These are phyloP conservation scores for Strigamia transsilvanica DNA, from an alignment of 2,888 invertebrate species.

Conservation along the genomic window DNA sequence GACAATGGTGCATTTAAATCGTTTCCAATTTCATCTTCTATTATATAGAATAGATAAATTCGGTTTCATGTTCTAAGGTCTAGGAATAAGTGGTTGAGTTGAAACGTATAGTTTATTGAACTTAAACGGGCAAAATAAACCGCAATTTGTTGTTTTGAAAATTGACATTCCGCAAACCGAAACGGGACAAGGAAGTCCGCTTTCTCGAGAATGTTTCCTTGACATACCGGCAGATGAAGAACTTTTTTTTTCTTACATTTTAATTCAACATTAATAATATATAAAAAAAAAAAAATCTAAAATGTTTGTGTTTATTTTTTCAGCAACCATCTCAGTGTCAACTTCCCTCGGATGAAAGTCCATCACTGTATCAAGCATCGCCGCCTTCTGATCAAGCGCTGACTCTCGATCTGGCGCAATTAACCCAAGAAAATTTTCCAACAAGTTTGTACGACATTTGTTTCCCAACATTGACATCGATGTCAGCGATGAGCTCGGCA, in stretches of 20 bases:
- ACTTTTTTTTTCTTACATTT: not conserved
- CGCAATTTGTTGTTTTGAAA: not conserved
- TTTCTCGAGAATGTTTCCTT: not conserved
- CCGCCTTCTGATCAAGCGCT: constrained; percentile 45
- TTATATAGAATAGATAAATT: no score
- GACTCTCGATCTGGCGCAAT: constrained; percentile 33
- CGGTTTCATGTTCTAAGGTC: no score
- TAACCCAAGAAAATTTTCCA: constrained; percentile 28
- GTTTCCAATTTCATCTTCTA: no score
- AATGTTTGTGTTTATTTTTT: not conserved
- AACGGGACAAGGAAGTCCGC: constrained; percentile 40
- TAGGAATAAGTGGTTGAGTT: not conserved
- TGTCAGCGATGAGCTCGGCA: constrained; percentile 9
- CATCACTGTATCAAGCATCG: constrained; percentile 40
- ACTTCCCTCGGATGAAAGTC: constrained; percentile 35
- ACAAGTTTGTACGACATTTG: constrained; percentile 15
- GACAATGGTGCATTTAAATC: no score
- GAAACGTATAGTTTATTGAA: not conserved
- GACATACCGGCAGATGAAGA: not conserved
- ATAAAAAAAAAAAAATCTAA: not conserved
- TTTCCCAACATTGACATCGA: not conserved
- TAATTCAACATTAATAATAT: not conserved
- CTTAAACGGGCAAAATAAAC: not conserved
- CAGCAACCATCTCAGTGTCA: constrained; percentile 51
- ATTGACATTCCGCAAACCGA: not conserved